Evolutionary conservation across 2,888 invertebrate genomes (phyloP), one percentile per base, ranked within the genome.

Genomic region (Chouioia cunea): DNA sequence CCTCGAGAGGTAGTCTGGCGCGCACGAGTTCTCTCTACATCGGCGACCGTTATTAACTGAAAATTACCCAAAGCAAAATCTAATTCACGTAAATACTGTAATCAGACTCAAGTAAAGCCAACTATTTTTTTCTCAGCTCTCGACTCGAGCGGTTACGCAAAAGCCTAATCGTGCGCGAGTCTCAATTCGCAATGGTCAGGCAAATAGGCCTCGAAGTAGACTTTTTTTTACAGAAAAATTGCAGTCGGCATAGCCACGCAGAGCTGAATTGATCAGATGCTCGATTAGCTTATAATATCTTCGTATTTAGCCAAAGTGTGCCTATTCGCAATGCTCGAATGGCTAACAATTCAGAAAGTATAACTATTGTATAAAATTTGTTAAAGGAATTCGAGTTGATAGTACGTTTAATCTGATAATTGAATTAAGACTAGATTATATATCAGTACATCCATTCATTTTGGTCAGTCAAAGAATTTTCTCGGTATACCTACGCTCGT

Each of bases 51-150:
- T 81, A 83, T 83, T 82, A 82, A 81, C 82, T 79, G 81, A 83
- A 83, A 83, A 83, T 83, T 83, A 82, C 82, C 83, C 80, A 83
- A 83, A 81, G 80, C 83, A 74, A 82, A 83, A 83, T 83, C 81
- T 82, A 83, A 83, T 82, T 83, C 83, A 78, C 79, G 82, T 81
- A 83, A 83, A 83, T 79, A 82, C 83, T 78, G 81, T 81, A 81
- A 83, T 83, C 78, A 78, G 70, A 74, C 71, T 71, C 74, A 72
- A 76, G 75, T 71, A 73, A 27, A 27, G 27, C 27, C 27, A 27
- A 27, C 27, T 27, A n/a, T 27, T 27, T 27, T 27, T 27, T 27
- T 27, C 27, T 27, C 27, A 27, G 27, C 27, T 27, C 27, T 27
- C 73, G 73, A 52, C 59, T 70, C 56, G n/a, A n/a, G n/a, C n/a